Evolutionary conservation across 1,140 invertebrate genomes (phyloP).

Genomic region (Aporrectodea caliginosa): DNA sequence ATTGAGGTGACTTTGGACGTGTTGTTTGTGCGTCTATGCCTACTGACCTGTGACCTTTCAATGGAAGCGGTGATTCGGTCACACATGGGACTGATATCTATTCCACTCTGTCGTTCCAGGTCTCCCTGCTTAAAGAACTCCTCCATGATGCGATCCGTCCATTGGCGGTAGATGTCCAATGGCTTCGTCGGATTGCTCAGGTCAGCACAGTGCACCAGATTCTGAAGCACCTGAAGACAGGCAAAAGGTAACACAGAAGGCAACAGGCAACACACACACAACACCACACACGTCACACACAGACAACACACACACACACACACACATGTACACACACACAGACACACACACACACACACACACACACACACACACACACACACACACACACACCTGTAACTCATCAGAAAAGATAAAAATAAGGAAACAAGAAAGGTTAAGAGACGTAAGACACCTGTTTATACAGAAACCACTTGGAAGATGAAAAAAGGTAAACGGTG

Average conservation of each 20-base stretch:
- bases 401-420: background rate
- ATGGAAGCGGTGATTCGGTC: slow-evolving; percentile 85
- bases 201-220: slow-evolving; percentile 98
- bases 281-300: background rate
- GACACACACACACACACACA: background rate
- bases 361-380: background rate
- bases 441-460: no score
- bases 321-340: background rate
- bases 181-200: slow-evolving; percentile 98
- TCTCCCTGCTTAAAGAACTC: slow-evolving; percentile 97
- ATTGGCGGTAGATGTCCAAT: slow-evolving; percentile 81
- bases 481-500: no score
- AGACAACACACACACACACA: background rate
- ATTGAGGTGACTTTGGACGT: no score
- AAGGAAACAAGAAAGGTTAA: no score
- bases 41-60: slow-evolving; percentile 89
- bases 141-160: slow-evolving; percentile 93
- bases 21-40: no score
- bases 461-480: no score
- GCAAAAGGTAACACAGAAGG: background rate
- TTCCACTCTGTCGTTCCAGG: slow-evolving; percentile 74
- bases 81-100: slow-evolving; percentile 97
- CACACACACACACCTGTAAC: background rate
- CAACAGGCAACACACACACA: background rate
- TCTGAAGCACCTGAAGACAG: slow-evolving; percentile 79